Evolutionary conservation across 1,140 invertebrate species (phyloP).

Genomic region (Lordiphosa collinella): DNA sequence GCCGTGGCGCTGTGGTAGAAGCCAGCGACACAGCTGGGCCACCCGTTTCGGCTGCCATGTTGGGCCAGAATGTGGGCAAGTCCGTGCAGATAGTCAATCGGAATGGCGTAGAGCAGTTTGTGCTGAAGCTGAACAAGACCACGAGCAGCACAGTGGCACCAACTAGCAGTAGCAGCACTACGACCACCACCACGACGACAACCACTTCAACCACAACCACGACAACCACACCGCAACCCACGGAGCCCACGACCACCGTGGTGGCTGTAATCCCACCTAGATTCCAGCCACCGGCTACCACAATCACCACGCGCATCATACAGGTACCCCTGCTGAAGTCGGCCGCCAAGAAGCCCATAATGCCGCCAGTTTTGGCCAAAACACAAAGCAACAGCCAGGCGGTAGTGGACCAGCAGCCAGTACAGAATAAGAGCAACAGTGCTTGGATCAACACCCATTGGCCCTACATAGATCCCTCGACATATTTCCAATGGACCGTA

Average conservation of each 20-base stretch:
- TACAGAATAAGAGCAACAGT: conserved; percentile 43
- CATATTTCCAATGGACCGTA: conserved; percentile 84
- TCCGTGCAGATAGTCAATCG: conserved; percentile 62
- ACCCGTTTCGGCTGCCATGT: conserved; percentile 4
- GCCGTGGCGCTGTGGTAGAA: conserved; percentile 3
- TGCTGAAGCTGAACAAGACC: conserved; percentile 63
- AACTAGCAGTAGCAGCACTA: conserved; percentile 1
- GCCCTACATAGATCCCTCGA: conserved; percentile 84
- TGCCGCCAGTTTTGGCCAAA: conserved; percentile 74
- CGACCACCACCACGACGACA: conserved; percentile 2
- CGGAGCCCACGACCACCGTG: conserved; percentile 11
- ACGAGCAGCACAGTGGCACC: not conserved
- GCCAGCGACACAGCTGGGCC: conserved; percentile 14
- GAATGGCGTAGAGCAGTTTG: conserved; percentile 65
- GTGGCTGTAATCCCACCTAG: conserved; percentile 1
- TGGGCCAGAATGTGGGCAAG: conserved; percentile 45
- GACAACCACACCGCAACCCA: conserved; percentile 3
- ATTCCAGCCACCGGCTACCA: conserved; percentile 22
- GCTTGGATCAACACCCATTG: conserved; percentile 80
- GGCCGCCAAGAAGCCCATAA: conserved; percentile 72
- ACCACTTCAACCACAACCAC: conserved; percentile 27
- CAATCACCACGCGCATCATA: conserved; percentile 71
- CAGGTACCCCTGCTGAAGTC: conserved; percentile 73
- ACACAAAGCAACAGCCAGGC: conserved; percentile 40
- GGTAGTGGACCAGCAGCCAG: conserved; percentile 5